Conservation (phyloP, 2,797 vertebrate species). For the Limosa lapponica region DNA sequence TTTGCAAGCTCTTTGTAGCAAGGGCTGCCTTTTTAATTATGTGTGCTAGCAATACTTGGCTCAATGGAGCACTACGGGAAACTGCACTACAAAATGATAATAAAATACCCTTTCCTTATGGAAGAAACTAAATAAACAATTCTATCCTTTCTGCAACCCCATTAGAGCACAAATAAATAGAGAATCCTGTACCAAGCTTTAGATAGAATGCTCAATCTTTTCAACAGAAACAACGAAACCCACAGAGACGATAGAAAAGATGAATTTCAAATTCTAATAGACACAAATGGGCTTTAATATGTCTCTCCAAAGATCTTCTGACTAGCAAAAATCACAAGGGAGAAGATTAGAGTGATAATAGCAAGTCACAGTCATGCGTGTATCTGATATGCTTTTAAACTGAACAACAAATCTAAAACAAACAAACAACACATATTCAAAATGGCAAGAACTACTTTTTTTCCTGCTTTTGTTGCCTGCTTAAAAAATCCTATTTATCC, state of each 20-base stretch:
- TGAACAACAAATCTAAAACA: slow-evolving; percentile 42
- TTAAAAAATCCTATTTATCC: not conserved
- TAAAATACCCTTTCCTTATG: not conserved
- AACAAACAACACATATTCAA: not conserved
- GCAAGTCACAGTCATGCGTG: not conserved
- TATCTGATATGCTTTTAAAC: slow-evolving; percentile 44
- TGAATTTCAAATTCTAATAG: slow-evolving; percentile 60
- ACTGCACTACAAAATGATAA: not conserved
- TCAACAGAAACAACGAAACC: slow-evolving; percentile 22
- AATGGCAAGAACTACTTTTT: not conserved
- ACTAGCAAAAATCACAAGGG: slow-evolving; percentile 11
- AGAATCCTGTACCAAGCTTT: not conserved
- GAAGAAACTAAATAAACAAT: slow-evolving; percentile 29
- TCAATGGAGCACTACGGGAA: not conserved
- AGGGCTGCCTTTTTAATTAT: not conserved
- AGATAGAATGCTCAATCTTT: not conserved
- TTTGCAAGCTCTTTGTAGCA: not conserved
- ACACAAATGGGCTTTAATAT: slow-evolving; percentile 56
- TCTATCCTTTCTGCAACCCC: not conserved
- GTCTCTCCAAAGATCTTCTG: slow-evolving; percentile 1
- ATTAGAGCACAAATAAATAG: slow-evolving; percentile 35
- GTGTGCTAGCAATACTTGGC: not conserved
- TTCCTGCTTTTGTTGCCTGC: not conserved
- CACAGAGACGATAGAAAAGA: slow-evolving; percentile 19
- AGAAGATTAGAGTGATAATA: slow-evolving; percentile 41